A percentile compares a stretch with the other conserved stretches of the same genome.
Conservation (phyloP, 2,888 invertebrate genomes). For the Lasius platythorax region DNA sequence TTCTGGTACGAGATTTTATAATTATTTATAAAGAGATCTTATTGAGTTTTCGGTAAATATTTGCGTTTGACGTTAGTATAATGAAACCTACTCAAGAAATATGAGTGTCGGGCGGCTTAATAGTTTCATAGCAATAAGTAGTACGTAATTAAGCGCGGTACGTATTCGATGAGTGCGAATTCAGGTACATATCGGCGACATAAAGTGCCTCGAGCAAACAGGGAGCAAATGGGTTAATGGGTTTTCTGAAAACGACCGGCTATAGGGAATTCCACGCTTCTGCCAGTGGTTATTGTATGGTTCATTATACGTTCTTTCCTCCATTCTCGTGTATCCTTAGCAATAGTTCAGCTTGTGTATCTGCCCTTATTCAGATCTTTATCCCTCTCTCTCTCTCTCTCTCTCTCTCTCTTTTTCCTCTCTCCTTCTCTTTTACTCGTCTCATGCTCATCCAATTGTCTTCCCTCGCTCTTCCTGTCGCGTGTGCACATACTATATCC, state of each 20-base stretch:
- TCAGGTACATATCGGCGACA: constrained; percentile 67
- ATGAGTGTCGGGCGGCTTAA: constrained; percentile 54
- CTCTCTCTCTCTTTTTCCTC: neutral
- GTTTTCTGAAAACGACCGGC: constrained; percentile 69
- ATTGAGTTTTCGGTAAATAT: constrained; percentile 18
- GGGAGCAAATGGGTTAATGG: constrained; percentile 77
- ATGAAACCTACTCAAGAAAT: constrained; percentile 43
- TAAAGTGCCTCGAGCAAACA: constrained; percentile 66
- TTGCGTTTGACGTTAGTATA: constrained; percentile 7
- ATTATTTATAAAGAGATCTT: neutral
- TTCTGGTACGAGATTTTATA: neutral
- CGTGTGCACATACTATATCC: constrained; percentile 54
- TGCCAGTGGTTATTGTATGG: constrained; percentile 3
- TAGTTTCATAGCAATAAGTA: constrained; percentile 44
- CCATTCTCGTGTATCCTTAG: neutral
- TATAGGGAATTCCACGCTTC: constrained; percentile 48
- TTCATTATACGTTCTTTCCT: constrained; percentile 1
- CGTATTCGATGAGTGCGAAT: constrained; percentile 41
- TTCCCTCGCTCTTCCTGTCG: neutral
- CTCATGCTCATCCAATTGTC: constrained; percentile 18
- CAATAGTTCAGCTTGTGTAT: neutral
- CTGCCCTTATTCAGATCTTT: constrained; percentile 7
- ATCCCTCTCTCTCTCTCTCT: constrained; percentile 14
- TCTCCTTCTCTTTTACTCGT: neutral
- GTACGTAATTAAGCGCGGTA: constrained; percentile 25